A percentile compares a stretch with the other conserved stretches of the same genome.
These are phyloP conservation scores for Cabera pusaria DNA, from an alignment of 2,888 invertebrate genomes.

Conservation along the genomic window DNA sequence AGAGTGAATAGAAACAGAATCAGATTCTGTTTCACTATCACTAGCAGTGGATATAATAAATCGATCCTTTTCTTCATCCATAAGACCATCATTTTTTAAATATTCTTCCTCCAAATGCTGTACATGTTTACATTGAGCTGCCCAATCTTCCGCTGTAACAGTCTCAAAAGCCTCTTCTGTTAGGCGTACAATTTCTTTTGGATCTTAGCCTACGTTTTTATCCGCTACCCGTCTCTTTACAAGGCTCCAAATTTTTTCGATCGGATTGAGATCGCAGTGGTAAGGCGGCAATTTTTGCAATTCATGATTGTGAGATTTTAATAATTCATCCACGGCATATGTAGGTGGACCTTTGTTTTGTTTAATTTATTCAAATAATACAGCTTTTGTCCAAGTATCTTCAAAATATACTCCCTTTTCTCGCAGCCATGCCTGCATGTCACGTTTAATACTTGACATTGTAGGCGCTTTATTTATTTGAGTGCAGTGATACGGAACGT, in stretches of 20 bases:
- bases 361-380: constrained; percentile 27
- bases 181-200: constrained; percentile 8
- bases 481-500: neutral
- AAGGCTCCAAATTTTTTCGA: constrained; percentile 29
- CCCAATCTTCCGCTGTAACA: constrained; percentile 21
- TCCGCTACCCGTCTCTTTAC: constrained; percentile 29
- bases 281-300: constrained; percentile 26
- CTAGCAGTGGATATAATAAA: constrained; percentile 15
- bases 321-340: constrained; percentile 5
- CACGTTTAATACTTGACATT: constrained; percentile 22
- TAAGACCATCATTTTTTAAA: constrained; percentile 10
- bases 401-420: constrained; percentile 26
- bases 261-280: constrained; percentile 21
- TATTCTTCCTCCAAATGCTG: constrained; percentile 17
- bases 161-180: constrained; percentile 27
- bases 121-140: constrained; percentile 18
- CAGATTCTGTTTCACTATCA: constrained; percentile 11
- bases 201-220: constrained; percentile 26
- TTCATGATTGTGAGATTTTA: constrained; percentile 12
- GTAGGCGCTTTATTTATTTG: constrained; percentile 17
- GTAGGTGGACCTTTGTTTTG: constrained; percentile 28
- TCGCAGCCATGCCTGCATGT: constrained; percentile 21
- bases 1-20: constrained; percentile 12
- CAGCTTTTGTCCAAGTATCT: constrained; percentile 20
- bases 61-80: constrained; percentile 16